Evolutionary conservation across 2,113 vertebrate species (phyloP).

Genomic region (Cyprinodon variegatus): DNA sequence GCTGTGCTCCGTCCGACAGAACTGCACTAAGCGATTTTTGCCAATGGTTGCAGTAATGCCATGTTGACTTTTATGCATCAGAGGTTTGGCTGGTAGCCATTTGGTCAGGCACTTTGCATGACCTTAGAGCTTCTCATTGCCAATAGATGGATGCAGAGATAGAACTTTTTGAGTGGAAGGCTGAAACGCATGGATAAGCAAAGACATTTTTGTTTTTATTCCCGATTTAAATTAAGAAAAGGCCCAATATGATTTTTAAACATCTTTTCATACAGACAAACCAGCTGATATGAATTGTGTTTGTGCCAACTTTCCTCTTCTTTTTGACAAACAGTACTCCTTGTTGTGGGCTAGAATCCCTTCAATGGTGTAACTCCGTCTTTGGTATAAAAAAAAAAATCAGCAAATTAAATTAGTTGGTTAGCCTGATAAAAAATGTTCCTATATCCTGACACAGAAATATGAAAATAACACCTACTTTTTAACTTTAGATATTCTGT

Average conservation of each 20-base stretch:
- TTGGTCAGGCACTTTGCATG: conserved; percentile 40
- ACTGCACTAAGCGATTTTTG: conserved; percentile 32
- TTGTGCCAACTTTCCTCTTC: too few relatives aligned
- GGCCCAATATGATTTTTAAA: not conserved
- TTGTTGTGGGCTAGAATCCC: too few relatives aligned
- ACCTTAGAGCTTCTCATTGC: conserved; percentile 42
- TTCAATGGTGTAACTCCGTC: too few relatives aligned
- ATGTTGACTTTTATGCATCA: conserved; percentile 67
- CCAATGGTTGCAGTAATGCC: conserved; percentile 51
- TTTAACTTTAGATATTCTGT: too few relatives aligned
- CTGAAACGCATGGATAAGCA: not conserved
- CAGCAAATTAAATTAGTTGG: too few relatives aligned
- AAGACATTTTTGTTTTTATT: not conserved
- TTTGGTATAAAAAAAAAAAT: too few relatives aligned
- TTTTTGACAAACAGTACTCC: too few relatives aligned
- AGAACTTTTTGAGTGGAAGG: not conserved
- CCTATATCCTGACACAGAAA: too few relatives aligned
- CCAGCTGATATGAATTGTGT: too few relatives aligned
- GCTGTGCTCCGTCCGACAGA: conserved; percentile 31
- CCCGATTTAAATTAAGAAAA: not conserved
- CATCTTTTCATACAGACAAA: not conserved
- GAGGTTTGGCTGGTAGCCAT: conserved; percentile 48
- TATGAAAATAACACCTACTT: too few relatives aligned
- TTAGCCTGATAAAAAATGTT: too few relatives aligned
- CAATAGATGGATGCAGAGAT: conserved; percentile 23